phyloP scores from a whole-genome alignment of 2,888 invertebrate genomes.

The Apamea anceps region DNA sequence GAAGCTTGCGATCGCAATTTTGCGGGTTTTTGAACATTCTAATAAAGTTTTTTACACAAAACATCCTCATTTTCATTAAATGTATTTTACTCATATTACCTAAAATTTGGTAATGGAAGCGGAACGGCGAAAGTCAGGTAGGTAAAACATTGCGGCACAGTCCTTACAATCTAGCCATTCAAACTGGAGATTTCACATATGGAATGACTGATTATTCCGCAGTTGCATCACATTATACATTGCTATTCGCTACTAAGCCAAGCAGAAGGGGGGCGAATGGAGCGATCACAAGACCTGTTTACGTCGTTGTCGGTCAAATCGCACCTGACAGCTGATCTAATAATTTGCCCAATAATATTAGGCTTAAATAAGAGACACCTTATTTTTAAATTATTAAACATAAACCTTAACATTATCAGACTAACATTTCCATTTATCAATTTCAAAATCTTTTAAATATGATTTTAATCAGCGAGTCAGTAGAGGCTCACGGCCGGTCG shows the following conservation, averaged over 20 bases:
- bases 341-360: conserved; percentile 40
- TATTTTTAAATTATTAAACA: background rate
- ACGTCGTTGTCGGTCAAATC: conserved; percentile 54
- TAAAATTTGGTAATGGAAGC: conserved; percentile 37
- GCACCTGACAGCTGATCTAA: conserved; percentile 61
- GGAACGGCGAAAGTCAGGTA: conserved; percentile 26
- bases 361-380: background rate
- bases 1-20: background rate
- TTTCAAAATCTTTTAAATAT: conserved; percentile 10
- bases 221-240: conserved; percentile 75
- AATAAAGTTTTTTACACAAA: background rate
- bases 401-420: background rate
- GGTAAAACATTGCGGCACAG: conserved; percentile 63
- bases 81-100: background rate
- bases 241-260: conserved; percentile 65
- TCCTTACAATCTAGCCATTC: conserved; percentile 77
- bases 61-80: conserved; percentile 4
- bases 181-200: conserved; percentile 77
- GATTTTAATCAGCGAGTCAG: conserved; percentile 40
- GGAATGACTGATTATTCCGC: conserved; percentile 80
- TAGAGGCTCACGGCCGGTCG: conserved; percentile 34
- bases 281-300: conserved; percentile 68
- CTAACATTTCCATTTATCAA: background rate
- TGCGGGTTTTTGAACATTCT: background rate
- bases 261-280: conserved; percentile 76